These are phyloP conservation scores for Pitangus sulphuratus DNA, from an alignment of 2,797 vertebrate species.

Conservation along the genomic window DNA sequence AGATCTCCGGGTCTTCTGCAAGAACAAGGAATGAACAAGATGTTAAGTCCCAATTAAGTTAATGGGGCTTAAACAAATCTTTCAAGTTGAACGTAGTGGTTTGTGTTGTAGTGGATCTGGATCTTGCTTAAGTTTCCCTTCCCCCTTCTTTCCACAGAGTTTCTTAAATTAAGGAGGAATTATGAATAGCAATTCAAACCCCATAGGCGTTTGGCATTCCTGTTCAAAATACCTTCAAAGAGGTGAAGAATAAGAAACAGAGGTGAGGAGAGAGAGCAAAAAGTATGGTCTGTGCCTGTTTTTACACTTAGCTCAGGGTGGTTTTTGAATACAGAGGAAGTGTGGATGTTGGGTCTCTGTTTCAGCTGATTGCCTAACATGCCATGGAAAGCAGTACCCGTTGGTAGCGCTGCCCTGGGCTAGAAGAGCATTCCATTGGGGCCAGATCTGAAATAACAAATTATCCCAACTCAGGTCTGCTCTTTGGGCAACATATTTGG, in stretches of 20 bases:
- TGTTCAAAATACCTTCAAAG: background rate
- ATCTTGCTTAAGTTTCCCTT: background rate
- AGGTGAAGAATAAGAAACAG: background rate
- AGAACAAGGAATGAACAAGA: background rate
- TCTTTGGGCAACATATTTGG: background rate
- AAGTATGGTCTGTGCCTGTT: background rate
- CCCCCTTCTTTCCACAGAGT: background rate
- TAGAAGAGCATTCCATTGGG: background rate
- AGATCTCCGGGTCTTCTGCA: background rate
- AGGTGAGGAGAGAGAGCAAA: background rate
- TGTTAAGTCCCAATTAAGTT: background rate
- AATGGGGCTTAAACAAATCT: slow-evolving; percentile 20
- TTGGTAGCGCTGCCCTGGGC: background rate
- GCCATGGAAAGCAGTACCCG: background rate
- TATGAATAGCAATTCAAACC: background rate
- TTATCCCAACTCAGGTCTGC: background rate
- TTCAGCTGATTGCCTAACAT: background rate
- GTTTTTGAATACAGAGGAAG: background rate
- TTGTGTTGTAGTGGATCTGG: slow-evolving; percentile 5
- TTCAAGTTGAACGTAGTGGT: background rate
- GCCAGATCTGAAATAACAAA: background rate
- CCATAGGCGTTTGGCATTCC: background rate
- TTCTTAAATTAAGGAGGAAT: background rate
- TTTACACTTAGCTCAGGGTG: background rate
- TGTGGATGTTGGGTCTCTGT: background rate